Conservation (phyloP, 1,140 invertebrate genomes). For the Amyelois transitella region DNA sequence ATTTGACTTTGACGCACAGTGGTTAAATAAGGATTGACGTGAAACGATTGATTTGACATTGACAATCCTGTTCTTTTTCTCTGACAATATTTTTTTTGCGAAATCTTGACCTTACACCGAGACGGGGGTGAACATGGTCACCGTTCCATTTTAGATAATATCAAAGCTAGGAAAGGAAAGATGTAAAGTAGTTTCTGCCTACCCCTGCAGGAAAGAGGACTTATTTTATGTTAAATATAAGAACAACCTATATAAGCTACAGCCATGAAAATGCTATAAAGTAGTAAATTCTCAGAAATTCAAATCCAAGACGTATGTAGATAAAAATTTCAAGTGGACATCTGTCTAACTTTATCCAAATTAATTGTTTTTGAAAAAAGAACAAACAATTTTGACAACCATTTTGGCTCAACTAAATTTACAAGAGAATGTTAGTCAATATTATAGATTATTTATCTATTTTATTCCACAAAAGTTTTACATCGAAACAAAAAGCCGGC, state of each 20-base stretch:
- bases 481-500: slow-evolving; percentile 21
- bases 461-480: slow-evolving; percentile 29
- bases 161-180: too few species aligned
- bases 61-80: neutral
- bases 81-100: neutral
- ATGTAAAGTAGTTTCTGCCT: too few species aligned
- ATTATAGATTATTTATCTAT: slow-evolving; percentile 40
- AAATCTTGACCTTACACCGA: too few species aligned
- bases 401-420: slow-evolving; percentile 64
- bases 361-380: slow-evolving; percentile 1
- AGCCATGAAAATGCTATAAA: too few species aligned
- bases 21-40: neutral
- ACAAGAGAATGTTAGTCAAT: slow-evolving; percentile 62
- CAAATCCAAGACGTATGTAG: too few species aligned
- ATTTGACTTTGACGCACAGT: too few species aligned
- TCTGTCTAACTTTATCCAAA: neutral
- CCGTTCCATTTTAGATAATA: too few species aligned
- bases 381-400: slow-evolving; percentile 36
- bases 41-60: neutral
- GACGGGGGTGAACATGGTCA: too few species aligned
- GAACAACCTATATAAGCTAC: too few species aligned
- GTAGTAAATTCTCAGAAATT: too few species aligned
- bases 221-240: too few species aligned
- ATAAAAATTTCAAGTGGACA: neutral
- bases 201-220: too few species aligned